These are phyloP conservation scores for Stichopus chloronotus DNA, from an alignment of 35 echinoderm and acorn worm species.

Conservation along the genomic window DNA sequence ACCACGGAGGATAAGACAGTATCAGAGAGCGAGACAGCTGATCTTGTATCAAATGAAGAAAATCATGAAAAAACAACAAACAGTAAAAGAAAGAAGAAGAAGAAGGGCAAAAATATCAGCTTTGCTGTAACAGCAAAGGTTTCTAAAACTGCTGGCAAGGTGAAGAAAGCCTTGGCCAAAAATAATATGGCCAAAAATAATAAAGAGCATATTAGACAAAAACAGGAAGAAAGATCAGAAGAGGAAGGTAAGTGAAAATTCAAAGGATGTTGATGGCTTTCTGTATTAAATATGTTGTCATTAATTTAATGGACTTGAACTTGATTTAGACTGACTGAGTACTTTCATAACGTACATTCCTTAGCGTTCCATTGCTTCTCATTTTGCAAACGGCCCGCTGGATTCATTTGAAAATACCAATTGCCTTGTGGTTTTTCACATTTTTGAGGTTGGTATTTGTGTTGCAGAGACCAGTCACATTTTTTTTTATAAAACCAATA, in stretches of 20 bases:
- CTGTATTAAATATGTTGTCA: neutral
- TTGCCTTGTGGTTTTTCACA: neutral
- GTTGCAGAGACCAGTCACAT: too few relatives aligned
- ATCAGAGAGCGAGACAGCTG: conserved; percentile 16
- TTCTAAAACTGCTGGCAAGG: conserved; percentile 23
- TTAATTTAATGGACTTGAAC: neutral
- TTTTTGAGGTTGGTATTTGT: too few relatives aligned
- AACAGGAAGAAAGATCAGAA: neutral
- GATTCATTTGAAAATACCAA: neutral
- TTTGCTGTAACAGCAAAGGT: neutral
- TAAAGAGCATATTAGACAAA: neutral
- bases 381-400: neutral
- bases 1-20: neutral
- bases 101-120: neutral
- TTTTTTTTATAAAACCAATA: too few relatives aligned
- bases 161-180: conserved; percentile 26
- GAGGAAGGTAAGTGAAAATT: conserved; percentile 11
- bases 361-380: neutral
- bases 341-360: neutral
- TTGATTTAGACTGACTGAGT: neutral
- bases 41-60: neutral
- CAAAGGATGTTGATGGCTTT: neutral
- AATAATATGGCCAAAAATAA: neutral
- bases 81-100: neutral
- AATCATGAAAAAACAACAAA: neutral